Conservation (phyloP, 92 coral and sea anemone genomes). For the Montipora capitata region DNA sequence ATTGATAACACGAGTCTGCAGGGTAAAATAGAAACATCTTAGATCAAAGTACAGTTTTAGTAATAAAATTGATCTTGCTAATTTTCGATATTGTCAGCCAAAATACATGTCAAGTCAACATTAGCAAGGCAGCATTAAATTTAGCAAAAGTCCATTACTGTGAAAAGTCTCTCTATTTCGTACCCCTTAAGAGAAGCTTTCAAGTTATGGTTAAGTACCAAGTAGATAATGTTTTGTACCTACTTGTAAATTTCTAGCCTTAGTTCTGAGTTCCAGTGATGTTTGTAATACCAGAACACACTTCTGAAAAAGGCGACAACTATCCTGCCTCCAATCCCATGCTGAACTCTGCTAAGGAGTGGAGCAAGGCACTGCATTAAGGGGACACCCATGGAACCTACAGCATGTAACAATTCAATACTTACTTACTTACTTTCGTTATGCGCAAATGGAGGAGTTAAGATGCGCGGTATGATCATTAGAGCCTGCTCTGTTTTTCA, state of each 20-base stretch:
- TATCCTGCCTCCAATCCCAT: constrained; percentile 85
- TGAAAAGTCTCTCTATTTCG: not conserved
- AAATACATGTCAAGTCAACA: no score
- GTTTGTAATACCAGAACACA: constrained; percentile 87
- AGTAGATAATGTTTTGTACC: not conserved
- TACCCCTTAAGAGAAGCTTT: no score
- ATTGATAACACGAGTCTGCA: constrained; percentile 86
- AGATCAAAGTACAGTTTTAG: no score
- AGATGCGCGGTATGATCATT: no score
- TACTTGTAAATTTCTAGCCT: constrained; percentile 93
- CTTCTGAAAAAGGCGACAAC: constrained; percentile 85
- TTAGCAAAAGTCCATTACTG: no score
- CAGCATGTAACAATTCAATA: not conserved
- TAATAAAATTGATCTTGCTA: not conserved
- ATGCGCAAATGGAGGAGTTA: no score
- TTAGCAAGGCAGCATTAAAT: no score
- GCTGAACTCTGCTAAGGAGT: constrained; percentile 88
- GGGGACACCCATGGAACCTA: constrained; percentile 58
- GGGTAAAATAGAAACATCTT: not conserved
- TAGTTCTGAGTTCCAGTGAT: constrained; percentile 89
- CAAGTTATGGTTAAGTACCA: not conserved
- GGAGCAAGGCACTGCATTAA: constrained; percentile 87
- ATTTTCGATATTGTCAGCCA: no score
- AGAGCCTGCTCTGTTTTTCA: no score
- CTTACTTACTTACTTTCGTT: no score